phyloP scores from a whole-genome alignment of 1,140 invertebrate species.

The Caenorhabditis inopinata region DNA sequence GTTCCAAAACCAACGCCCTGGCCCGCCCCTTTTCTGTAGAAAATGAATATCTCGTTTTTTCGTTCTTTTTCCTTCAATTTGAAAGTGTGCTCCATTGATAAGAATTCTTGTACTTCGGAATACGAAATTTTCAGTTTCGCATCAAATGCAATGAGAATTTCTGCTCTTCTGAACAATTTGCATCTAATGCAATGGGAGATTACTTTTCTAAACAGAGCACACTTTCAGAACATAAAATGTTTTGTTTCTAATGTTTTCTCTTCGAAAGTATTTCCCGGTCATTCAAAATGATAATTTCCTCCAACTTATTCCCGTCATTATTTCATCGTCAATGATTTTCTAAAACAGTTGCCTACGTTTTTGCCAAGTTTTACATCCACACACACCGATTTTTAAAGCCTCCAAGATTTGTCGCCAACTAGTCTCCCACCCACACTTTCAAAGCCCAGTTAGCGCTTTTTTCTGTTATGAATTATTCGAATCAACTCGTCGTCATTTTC shows the following conservation, averaged over 20 bases:
- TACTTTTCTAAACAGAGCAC: not conserved
- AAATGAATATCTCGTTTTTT: not conserved
- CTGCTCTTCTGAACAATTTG: not conserved
- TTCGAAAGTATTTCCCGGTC: not conserved
- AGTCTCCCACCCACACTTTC: constrained; percentile 30
- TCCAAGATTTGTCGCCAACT: not conserved
- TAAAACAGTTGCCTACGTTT: not conserved
- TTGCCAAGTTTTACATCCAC: not conserved
- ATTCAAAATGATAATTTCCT: not conserved
- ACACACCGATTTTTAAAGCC: not conserved
- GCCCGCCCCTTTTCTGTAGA: not conserved
- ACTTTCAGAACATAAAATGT: no score
- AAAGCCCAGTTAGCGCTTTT: no score
- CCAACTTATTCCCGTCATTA: not conserved
- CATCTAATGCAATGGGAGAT: not conserved
- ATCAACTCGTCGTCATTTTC: not conserved
- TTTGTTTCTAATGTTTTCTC: no score
- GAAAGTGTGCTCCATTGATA: not conserved
- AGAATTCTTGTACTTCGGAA: not conserved
- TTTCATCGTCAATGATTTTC: constrained; percentile 2
- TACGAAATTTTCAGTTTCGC: not conserved
- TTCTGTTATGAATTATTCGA: no score
- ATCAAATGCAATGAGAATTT: not conserved
- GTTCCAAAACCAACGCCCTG: constrained; percentile 24
- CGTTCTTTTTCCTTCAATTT: no score